These are phyloP conservation scores for Labeo calbasu DNA, from an alignment of 2,797 vertebrate genomes.

Conservation along the genomic window DNA sequence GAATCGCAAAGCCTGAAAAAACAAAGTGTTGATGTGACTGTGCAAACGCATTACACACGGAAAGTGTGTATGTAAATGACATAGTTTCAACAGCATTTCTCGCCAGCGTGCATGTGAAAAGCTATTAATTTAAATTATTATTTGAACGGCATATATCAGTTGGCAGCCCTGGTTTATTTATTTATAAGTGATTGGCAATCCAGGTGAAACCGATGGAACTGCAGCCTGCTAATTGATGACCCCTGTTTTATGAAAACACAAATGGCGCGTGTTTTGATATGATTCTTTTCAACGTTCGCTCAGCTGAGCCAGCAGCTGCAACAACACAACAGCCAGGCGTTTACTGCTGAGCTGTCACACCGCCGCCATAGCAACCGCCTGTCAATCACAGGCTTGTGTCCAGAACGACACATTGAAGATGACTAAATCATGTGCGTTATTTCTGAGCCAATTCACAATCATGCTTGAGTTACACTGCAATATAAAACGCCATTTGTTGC, in stretches of 20 bases:
- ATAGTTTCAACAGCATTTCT: neutral
- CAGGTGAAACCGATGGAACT: neutral
- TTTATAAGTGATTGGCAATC: neutral
- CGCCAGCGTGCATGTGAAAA: neutral
- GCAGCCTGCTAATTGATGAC: neutral
- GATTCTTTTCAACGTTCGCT: constrained; percentile 40
- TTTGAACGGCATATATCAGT: neutral
- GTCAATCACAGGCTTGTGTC: constrained; percentile 45
- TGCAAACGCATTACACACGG: constrained; percentile 3
- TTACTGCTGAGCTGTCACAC: constrained; percentile 55
- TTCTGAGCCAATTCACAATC: neutral
- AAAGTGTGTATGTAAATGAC: constrained; percentile 14
- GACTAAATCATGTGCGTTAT: neutral
- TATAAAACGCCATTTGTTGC: neutral
- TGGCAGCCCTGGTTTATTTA: constrained; percentile 3
- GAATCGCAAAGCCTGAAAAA: neutral
- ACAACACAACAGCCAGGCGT: constrained; percentile 32
- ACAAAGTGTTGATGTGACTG: neutral
- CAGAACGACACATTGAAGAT: constrained; percentile 15
- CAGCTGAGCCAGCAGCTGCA: constrained; percentile 50
- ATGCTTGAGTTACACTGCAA: constrained; percentile 14
- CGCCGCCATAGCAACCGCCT: constrained; percentile 39
- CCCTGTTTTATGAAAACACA: constrained; percentile 15
- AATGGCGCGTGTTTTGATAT: constrained; percentile 11
- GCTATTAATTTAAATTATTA: neutral